These are phyloP conservation scores for Ceratotherium simum DNA, from an alignment of 2,113 vertebrate species.

Conservation along the genomic window DNA sequence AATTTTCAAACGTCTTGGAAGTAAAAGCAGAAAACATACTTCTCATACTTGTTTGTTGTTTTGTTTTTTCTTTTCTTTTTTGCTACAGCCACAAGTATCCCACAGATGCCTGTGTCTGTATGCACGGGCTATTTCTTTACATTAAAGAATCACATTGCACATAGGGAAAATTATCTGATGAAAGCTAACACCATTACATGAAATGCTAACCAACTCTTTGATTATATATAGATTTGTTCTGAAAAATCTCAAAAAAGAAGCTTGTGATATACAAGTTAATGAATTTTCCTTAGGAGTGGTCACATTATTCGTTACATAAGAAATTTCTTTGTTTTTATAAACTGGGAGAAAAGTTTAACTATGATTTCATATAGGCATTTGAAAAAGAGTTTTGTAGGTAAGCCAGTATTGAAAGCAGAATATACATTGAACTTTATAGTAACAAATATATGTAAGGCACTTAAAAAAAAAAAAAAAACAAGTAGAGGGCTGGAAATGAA, in stretches of 20 bases:
- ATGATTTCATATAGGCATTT: not conserved
- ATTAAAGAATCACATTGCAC: slow-evolving; percentile 61
- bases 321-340: slow-evolving; percentile 37
- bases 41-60: not conserved
- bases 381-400: not conserved
- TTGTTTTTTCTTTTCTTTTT: not conserved
- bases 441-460: not conserved
- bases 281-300: slow-evolving; percentile 59
- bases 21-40: slow-evolving; percentile 1
- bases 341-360: not conserved
- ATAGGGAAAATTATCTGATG: slow-evolving; percentile 47
- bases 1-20: slow-evolving; percentile 48
- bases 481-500: not conserved
- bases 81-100: not conserved
- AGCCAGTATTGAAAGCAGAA: not conserved
- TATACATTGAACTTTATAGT: not conserved
- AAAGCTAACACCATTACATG: slow-evolving; percentile 64
- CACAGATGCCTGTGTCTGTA: slow-evolving; percentile 53
- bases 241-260: slow-evolving; percentile 56
- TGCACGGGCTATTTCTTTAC: slow-evolving; percentile 58
- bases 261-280: slow-evolving; percentile 65
- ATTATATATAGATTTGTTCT: slow-evolving; percentile 66
- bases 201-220: slow-evolving; percentile 71
- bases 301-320: slow-evolving; percentile 46
- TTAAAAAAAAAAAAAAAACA: not conserved